A percentile compares a stretch with the other conserved stretches of the same genome.
Conservation (phyloP, 2,113 vertebrate species). For the Spheniscus mendiculus region DNA sequence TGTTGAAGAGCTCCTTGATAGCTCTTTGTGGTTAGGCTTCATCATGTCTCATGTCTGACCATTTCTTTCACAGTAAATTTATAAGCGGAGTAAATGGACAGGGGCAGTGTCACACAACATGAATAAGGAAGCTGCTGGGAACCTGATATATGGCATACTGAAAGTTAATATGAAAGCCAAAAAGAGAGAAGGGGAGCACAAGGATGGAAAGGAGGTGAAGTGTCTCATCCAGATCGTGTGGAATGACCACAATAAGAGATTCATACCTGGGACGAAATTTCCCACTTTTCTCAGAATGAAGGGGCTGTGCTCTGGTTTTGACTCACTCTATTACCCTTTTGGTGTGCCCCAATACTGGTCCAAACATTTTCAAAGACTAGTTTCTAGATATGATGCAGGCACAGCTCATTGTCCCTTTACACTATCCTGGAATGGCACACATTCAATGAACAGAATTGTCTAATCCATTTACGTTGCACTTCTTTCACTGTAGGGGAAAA, state of each 20-base stretch:
- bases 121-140: neutral
- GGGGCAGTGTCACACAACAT: neutral
- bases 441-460: neutral
- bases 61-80: neutral
- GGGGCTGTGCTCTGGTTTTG: neutral
- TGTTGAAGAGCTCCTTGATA: neutral
- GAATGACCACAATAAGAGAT: neutral
- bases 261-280: neutral
- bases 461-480: neutral
- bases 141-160: neutral
- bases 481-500: neutral
- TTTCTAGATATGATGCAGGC: neutral
- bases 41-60: neutral
- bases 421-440: neutral
- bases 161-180: neutral
- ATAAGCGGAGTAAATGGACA: neutral
- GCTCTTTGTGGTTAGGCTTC: neutral
- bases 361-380: neutral
- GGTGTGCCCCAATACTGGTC: neutral
- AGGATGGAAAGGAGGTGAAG: neutral
- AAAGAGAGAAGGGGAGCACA: neutral
- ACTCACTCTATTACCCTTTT: neutral
- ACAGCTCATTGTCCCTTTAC: neutral
- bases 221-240: neutral
- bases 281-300: neutral